Evolutionary conservation across 2,888 invertebrate genomes (phyloP).

Genomic region (Caenorhabditis uteleia): DNA sequence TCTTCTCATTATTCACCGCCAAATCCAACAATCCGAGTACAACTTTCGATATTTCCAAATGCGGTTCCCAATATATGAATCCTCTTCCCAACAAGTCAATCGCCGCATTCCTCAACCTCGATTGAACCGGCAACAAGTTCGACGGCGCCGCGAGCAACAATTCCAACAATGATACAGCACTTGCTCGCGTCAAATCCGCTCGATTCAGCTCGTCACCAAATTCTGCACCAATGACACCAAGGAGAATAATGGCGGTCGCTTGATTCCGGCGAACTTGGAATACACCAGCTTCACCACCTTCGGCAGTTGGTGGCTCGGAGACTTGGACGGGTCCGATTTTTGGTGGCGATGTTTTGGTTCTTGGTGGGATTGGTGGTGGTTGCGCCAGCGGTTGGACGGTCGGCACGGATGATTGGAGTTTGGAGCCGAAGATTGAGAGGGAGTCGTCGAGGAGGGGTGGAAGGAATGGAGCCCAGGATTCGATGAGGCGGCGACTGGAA

Average conservation of each 20-base stretch:
- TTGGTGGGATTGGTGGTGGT: slow-evolving; percentile 53
- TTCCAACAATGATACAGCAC: slow-evolving; percentile 85
- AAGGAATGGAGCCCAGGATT: slow-evolving; percentile 93
- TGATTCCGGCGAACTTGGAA: slow-evolving; percentile 83
- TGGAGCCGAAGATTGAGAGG: slow-evolving; percentile 70
- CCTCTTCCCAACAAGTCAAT: slow-evolving; percentile 90
- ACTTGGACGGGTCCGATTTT: slow-evolving; percentile 29
- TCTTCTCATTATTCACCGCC: slow-evolving; percentile 70
- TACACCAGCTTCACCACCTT: slow-evolving; percentile 49
- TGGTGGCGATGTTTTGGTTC: slow-evolving; percentile 41
- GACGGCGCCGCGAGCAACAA: slow-evolving; percentile 86
- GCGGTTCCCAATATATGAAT: slow-evolving; percentile 89
- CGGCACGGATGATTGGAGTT: slow-evolving; percentile 49
- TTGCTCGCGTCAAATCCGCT: slow-evolving; percentile 64
- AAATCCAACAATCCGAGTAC: slow-evolving; percentile 80
- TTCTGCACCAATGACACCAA: slow-evolving; percentile 97
- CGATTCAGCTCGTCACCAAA: slow-evolving; percentile 88
- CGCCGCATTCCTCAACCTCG: slow-evolving; percentile 89
- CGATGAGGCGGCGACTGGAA: slow-evolving; percentile 92
- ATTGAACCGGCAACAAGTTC: slow-evolving; percentile 84
- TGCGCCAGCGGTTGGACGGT: slow-evolving; percentile 36
- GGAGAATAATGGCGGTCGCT: slow-evolving; percentile 91
- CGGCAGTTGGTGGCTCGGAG: slow-evolving; percentile 36
- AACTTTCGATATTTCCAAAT: slow-evolving; percentile 88
- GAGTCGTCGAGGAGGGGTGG: slow-evolving; percentile 76